Percentiles rank a stretch among this genome's conserved stretches.
Evolutionary conservation across 1,140 invertebrate genomes (phyloP).

Genomic region (Aporrectodea caliginosa): DNA sequence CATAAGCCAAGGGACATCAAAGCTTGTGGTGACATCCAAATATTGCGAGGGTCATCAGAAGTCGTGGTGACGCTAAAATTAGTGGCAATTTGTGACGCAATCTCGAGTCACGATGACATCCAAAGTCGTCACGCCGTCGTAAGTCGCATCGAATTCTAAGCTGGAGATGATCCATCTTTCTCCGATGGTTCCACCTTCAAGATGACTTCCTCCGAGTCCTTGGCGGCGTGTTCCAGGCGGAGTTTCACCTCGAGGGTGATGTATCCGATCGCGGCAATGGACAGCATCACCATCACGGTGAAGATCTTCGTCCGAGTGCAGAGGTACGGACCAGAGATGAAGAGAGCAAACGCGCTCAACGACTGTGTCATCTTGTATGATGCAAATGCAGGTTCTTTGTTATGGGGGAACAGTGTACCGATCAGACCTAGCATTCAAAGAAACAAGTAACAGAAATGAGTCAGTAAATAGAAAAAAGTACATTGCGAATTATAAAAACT

Average conservation of each 20-base stretch:
- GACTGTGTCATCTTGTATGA: slow-evolving; percentile 31
- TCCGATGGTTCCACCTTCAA: background rate
- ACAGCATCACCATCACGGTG: slow-evolving; percentile 14
- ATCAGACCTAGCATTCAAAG: too few species aligned
- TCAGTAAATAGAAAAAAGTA: too few species aligned
- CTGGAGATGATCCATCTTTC: background rate
- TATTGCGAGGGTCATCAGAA: too few species aligned
- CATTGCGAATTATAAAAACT: too few species aligned
- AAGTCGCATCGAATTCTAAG: too few species aligned
- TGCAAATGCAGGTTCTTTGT: slow-evolving; percentile 45
- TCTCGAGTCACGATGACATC: too few species aligned
- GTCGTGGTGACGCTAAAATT: too few species aligned
- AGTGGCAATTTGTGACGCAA: too few species aligned
- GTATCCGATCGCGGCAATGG: slow-evolving; percentile 25
- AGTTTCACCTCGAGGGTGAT: slow-evolving; percentile 15
- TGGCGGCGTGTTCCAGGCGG: background rate
- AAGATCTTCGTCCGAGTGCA: slow-evolving; percentile 29
- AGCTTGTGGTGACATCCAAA: too few species aligned
- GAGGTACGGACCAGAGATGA: slow-evolving; percentile 26
- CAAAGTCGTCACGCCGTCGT: too few species aligned
- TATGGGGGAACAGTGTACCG: slow-evolving; percentile 40
- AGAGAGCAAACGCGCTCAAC: slow-evolving; percentile 21
- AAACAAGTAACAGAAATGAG: too few species aligned
- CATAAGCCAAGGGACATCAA: too few species aligned
- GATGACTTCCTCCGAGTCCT: background rate